phyloP scores from a whole-genome alignment of 2,888 invertebrate species.

The Schrankia costaestrigalis region DNA sequence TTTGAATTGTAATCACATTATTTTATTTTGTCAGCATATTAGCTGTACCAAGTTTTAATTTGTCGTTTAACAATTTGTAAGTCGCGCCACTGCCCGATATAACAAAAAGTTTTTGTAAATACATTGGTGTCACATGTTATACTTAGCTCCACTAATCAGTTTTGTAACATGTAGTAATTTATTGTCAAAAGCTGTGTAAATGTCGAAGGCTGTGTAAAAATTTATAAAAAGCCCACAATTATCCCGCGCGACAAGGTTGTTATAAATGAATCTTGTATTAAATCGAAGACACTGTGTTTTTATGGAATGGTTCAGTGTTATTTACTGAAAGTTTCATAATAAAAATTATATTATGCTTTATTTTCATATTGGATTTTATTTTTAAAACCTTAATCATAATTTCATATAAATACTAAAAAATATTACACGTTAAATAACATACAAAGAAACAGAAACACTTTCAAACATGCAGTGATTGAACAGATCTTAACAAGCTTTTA shows the following conservation, averaged over 20 bases:
- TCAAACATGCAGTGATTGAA: too few relatives aligned
- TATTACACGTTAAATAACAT: too few relatives aligned
- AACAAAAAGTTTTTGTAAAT: conserved; percentile 70
- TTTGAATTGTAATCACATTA: conserved; percentile 27
- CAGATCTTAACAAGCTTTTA: too few relatives aligned
- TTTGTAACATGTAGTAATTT: conserved; percentile 77
- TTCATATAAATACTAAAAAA: conserved; percentile 18
- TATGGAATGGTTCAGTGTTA: conserved; percentile 78
- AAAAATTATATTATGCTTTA: conserved; percentile 80
- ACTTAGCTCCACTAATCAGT: conserved; percentile 75
- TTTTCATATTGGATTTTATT: conserved; percentile 74
- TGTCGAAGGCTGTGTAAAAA: conserved; percentile 79
- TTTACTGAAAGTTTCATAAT: conserved; percentile 79
- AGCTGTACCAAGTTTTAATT: conserved; percentile 28
- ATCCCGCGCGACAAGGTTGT: conserved; percentile 61
- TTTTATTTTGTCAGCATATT: conserved; percentile 33
- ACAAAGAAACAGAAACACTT: too few relatives aligned
- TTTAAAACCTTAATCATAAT: conserved; percentile 27
- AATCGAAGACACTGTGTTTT: conserved; percentile 70
- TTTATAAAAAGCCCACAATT: conserved; percentile 62
- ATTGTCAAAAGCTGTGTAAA: conserved; percentile 77
- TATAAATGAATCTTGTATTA: conserved; percentile 67
- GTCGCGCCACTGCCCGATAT: conserved; percentile 58
- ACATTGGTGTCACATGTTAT: conserved; percentile 68
- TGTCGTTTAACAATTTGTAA: conserved; percentile 29